Evolutionary conservation across 53 echinoderm and acorn worm species (phyloP), one percentile per base, ranked within the genome.

Genomic region (Antedon mediterranea): DNA sequence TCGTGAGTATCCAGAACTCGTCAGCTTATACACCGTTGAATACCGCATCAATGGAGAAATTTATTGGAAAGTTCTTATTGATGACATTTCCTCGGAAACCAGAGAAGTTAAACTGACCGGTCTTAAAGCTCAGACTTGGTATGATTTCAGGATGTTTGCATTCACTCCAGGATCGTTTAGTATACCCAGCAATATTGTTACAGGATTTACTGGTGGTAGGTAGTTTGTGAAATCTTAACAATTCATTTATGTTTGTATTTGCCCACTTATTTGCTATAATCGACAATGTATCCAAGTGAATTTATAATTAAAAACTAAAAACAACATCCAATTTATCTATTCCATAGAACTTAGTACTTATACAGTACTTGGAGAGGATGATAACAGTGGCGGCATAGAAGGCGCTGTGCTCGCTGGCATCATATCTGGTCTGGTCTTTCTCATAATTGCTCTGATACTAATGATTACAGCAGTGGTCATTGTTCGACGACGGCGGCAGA

Each of bases 151-250:
- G 7, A 80, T 97, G 88, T 84, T 92, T 83, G 92, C 97, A 0
- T 92, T 97, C 74, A 88, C 88, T 0, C 79, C 84, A 6, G 71
- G 82, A 23, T 78, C 88, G 33, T 92, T 87, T 80, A 95, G 97
- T 77, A 78, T 82, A 9, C 97, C 89, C 0, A 97, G 97, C 34
- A 28, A 43, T 23, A 72, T 75, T 13, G 92, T 97, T 4, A 78
- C 41, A n/a, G 97, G 89, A 0, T 84, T 88, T 34, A 97, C 92
- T 0, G 81, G 97, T 82, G 90, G 92, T 92, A 85, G 75, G 88
- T 41, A 41, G 13, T 41, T 41, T 41, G 5, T 7, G 41, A 41
- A 41, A 41, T 41, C 41, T 41, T 13, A 41, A 41, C 41, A 41
- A 41, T 41, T 41, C 41, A 5, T 41, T 41, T 41, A 7, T n/a